These are phyloP conservation scores for Melanotus villosus DNA, from an alignment of 2,888 invertebrate genomes.

Conservation along the genomic window DNA sequence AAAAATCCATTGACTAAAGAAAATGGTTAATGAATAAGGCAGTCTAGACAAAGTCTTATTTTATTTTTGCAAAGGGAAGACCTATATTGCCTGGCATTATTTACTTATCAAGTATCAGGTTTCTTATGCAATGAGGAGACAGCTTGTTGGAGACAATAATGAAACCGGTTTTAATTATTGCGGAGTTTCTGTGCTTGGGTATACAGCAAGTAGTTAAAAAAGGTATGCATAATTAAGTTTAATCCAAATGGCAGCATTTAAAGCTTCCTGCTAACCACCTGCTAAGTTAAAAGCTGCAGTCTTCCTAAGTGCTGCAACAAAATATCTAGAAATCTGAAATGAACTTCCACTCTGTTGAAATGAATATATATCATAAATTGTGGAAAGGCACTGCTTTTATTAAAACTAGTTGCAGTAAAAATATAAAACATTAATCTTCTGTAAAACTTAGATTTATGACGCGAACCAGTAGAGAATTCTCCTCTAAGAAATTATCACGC, in stretches of 20 bases:
- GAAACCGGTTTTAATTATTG: constrained; percentile 46
- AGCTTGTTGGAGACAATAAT: constrained; percentile 45
- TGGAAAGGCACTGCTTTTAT: not conserved
- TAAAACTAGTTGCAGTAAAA: not conserved
- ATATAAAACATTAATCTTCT: not conserved
- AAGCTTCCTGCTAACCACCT: constrained; percentile 30
- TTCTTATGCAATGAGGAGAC: constrained; percentile 42
- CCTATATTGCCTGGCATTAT: constrained; percentile 47
- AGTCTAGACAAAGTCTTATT: constrained; percentile 46
- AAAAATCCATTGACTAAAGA: constrained; percentile 16
- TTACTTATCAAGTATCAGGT: constrained; percentile 45
- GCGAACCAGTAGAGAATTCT: too few species aligned
- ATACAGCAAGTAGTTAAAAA: constrained; percentile 33
- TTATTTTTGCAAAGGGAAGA: constrained; percentile 45
- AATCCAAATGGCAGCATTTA: constrained; percentile 36
- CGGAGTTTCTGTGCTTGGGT: constrained; percentile 2
- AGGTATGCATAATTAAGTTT: constrained; percentile 38
- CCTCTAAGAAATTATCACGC: too few species aligned
- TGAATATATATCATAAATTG: too few species aligned
- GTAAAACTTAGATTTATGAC: not conserved
- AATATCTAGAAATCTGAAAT: constrained; percentile 7
- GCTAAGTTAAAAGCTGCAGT: too few species aligned
- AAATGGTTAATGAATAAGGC: constrained; percentile 40
- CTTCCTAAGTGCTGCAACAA: not conserved
- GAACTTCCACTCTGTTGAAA: too few species aligned